These are phyloP conservation scores for Leptinotarsa texana DNA, from an alignment of 1,140 invertebrate species.

Conservation along the genomic window DNA sequence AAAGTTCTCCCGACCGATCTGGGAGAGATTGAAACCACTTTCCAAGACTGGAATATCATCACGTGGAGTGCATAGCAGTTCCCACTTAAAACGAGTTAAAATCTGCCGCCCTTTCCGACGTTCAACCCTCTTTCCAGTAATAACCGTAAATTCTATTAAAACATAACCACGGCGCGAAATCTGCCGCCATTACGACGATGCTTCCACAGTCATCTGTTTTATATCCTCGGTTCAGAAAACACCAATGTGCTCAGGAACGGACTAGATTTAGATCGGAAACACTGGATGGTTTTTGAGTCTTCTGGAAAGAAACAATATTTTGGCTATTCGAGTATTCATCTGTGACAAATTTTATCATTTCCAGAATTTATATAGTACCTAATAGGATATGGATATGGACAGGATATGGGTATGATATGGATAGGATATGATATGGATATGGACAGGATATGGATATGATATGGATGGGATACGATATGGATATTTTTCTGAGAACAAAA, in stretches of 20 bases:
- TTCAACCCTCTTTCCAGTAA: conserved; percentile 51
- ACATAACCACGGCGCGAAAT: conserved; percentile 58
- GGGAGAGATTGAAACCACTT: conserved; percentile 1
- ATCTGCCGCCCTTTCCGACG: conserved; percentile 42
- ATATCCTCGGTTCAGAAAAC: conserved; percentile 36
- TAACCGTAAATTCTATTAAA: conserved; percentile 60
- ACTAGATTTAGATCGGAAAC: not conserved
- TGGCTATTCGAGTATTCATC: too few relatives aligned
- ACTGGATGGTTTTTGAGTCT: too few relatives aligned
- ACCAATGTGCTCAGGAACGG: conserved; percentile 1
- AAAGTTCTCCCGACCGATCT: not conserved
- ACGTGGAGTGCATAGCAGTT: conserved; percentile 39
- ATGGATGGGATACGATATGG: too few relatives aligned
- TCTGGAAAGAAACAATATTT: too few relatives aligned
- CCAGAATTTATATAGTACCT: too few relatives aligned
- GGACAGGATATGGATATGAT: too few relatives aligned
- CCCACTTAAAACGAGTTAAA: conserved; percentile 38
- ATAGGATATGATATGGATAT: too few relatives aligned
- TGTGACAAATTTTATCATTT: too few relatives aligned
- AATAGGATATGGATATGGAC: too few relatives aligned
- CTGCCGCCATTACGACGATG: conserved; percentile 57
- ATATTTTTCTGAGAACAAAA: too few relatives aligned
- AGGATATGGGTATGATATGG: too few relatives aligned
- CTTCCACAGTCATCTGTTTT: conserved; percentile 55
- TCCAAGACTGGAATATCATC: conserved; percentile 36